These are phyloP conservation scores for Pammene aurita DNA, from an alignment of 2,888 invertebrate species.

Conservation along the genomic window DNA sequence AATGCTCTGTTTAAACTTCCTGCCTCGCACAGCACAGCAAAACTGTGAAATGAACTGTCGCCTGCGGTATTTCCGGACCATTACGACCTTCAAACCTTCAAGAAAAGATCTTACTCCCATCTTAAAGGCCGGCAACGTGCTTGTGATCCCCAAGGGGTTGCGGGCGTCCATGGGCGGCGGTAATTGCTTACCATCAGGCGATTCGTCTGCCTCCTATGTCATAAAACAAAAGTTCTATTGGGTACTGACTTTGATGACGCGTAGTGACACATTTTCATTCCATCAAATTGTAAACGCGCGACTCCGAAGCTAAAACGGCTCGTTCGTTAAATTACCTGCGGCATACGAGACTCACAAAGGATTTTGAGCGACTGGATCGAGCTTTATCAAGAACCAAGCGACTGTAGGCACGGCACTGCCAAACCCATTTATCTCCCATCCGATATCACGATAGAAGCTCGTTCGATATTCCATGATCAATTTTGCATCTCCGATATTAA, in stretches of 20 bases:
- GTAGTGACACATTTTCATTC: background rate
- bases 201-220: no score
- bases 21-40: no score
- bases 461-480: background rate
- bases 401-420: constrained; percentile 26
- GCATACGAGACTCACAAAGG: constrained; percentile 35
- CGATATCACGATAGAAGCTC: constrained; percentile 6
- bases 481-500: background rate
- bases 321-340: constrained; percentile 32
- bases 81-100: no score
- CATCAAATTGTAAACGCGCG: background rate
- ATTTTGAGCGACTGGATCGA: constrained; percentile 29
- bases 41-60: no score
- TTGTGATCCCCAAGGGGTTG: no score
- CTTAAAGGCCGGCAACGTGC: no score
- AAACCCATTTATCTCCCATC: constrained; percentile 25
- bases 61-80: no score
- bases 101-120: no score
- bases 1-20: no score
- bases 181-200: no score
- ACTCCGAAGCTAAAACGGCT: constrained; percentile 16
- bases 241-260: background rate
- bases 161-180: no score
- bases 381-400: constrained; percentile 34
- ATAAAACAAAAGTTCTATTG: no score